Evolutionary conservation across 2,797 vertebrate species (phyloP).

Genomic region (Sebastes melanostomus): DNA sequence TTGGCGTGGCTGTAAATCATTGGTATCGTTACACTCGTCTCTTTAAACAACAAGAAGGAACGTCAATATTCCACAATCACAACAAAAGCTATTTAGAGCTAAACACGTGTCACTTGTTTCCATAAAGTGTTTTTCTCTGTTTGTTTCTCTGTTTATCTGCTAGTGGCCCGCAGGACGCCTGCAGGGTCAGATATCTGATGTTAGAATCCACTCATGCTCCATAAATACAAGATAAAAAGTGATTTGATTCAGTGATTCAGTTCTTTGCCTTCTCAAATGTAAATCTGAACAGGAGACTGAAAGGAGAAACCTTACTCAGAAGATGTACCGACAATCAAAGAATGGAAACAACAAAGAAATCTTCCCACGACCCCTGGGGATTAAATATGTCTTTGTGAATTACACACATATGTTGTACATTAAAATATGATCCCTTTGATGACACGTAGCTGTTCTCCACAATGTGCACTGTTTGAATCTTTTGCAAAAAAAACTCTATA

Average conservation of each 20-base stretch:
- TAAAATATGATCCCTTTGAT: background rate
- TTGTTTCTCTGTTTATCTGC: background rate
- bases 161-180: background rate
- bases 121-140: background rate
- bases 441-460: background rate
- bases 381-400: background rate
- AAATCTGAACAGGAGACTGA: conserved; percentile 1
- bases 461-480: background rate
- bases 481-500: background rate
- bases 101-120: background rate
- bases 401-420: background rate
- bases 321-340: background rate
- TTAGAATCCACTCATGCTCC: conserved; percentile 21
- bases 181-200: conserved; percentile 29
- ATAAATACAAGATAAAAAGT: background rate
- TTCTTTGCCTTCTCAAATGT: background rate
- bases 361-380: background rate
- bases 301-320: background rate
- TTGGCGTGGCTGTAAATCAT: background rate
- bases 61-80: background rate
- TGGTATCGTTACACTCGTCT: background rate
- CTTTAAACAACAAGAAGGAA: background rate
- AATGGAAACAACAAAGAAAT: background rate
- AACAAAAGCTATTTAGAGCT: background rate
- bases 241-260: background rate